Evolutionary conservation across 2,888 invertebrate genomes (phyloP).

Genomic region (Sceliomorpha sp.): DNA sequence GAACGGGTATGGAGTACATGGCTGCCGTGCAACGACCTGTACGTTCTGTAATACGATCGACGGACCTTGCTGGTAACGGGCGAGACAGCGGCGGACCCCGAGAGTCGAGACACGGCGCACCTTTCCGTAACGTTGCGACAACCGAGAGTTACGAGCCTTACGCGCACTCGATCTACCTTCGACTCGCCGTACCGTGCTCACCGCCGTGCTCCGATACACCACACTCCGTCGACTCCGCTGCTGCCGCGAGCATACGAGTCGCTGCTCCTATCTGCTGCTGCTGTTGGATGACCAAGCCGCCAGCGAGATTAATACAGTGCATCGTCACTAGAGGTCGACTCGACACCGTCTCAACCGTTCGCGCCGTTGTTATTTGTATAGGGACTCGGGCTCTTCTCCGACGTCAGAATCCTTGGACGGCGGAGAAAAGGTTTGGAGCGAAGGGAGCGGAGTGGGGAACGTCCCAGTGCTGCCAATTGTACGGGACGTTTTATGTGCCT

Average conservation of each 20-base stretch:
- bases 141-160: slow-evolving; percentile 34
- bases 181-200: slow-evolving; percentile 28
- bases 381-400: too few relatives aligned
- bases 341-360: slow-evolving; percentile 13
- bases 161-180: slow-evolving; percentile 37
- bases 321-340: slow-evolving; percentile 53
- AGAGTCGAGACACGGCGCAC: slow-evolving; percentile 53
- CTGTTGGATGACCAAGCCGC: slow-evolving; percentile 53
- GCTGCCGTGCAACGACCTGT: slow-evolving; percentile 47
- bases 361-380: too few relatives aligned
- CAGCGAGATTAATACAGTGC: slow-evolving; percentile 52
- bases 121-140: slow-evolving; percentile 43
- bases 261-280: slow-evolving; percentile 31
- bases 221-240: slow-evolving; percentile 19
- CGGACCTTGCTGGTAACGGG: slow-evolving; percentile 53
- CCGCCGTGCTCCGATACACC: slow-evolving; percentile 35
- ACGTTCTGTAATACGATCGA: slow-evolving; percentile 41
- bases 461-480: too few relatives aligned
- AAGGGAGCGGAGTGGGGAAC: too few relatives aligned
- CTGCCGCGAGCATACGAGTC: slow-evolving; percentile 6
- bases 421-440: too few relatives aligned
- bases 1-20: slow-evolving; percentile 41
- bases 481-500: too few relatives aligned
- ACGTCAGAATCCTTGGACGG: slow-evolving; percentile 39
- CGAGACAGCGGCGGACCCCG: slow-evolving; percentile 42